Conservation (phyloP, 2,797 vertebrate genomes). For the Halcyon leucocephala region DNA sequence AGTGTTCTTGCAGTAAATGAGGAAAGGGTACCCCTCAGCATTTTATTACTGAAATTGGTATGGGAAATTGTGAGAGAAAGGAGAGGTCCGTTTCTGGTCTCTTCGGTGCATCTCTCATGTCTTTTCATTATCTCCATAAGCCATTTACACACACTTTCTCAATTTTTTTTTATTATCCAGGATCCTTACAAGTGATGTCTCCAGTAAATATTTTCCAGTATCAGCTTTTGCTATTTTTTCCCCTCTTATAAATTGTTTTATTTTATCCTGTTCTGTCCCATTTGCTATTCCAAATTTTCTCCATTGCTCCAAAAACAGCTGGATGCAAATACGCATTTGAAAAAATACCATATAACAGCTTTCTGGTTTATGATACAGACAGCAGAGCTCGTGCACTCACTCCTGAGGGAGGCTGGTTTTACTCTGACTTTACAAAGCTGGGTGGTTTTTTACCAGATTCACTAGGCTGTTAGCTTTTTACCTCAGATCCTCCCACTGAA, state of each 20-base stretch:
- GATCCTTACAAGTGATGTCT: neutral
- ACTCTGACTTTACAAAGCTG: neutral
- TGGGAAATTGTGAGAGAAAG: neutral
- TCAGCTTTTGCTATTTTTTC: neutral
- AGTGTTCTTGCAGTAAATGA: neutral
- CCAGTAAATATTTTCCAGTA: neutral
- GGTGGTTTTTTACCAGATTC: neutral
- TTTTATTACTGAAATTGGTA: neutral
- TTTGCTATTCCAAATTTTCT: neutral
- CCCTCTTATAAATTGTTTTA: neutral
- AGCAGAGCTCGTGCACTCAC: neutral
- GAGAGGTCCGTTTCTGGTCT: neutral
- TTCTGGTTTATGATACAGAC: neutral
- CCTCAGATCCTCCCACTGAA: neutral
- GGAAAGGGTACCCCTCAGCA: neutral
- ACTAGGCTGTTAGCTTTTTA: neutral
- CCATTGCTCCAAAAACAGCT: neutral
- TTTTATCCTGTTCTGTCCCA: neutral
- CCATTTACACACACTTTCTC: neutral
- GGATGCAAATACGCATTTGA: neutral
- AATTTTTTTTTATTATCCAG: neutral
- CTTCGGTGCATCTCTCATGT: neutral
- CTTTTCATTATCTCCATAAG: neutral
- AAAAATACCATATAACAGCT: neutral
- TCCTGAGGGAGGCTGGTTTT: neutral